Conservation (phyloP, 1,140 invertebrate genomes). For the Elysia chlorotica region DNA sequence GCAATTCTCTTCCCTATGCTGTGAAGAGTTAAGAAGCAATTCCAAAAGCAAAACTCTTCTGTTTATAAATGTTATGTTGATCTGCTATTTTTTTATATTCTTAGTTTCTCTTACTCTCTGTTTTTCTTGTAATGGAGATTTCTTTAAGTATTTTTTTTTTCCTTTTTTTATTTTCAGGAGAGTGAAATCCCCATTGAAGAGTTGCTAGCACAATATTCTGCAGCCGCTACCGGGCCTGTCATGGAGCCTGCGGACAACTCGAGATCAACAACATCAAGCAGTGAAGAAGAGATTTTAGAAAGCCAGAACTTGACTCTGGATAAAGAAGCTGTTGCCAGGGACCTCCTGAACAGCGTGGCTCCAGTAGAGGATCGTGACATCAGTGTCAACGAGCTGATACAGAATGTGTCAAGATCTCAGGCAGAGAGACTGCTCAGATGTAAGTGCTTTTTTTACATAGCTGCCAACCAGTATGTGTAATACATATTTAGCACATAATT, state of each 20-base stretch:
- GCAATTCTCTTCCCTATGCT: too few species aligned
- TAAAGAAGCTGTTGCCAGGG: constrained; percentile 62
- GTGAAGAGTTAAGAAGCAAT: too few species aligned
- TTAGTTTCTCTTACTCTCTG: too few species aligned
- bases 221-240: constrained; percentile 62
- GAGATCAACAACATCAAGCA: constrained; percentile 53
- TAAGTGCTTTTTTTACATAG: constrained; percentile 43
- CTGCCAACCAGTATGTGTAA: too few species aligned
- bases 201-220: constrained; percentile 84
- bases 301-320: constrained; percentile 65
- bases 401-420: constrained; percentile 54
- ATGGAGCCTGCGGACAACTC: constrained; percentile 63
- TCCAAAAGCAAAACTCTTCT: too few species aligned
- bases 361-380: constrained; percentile 56
- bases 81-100: too few species aligned
- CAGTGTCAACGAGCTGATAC: constrained; percentile 57
- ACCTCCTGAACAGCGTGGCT: constrained; percentile 52
- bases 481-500: too few species aligned
- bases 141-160: too few species aligned
- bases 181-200: constrained; percentile 92
- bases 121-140: too few species aligned
- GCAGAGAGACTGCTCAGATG: constrained; percentile 64
- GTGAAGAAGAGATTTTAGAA: constrained; percentile 66
- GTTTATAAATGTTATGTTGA: too few species aligned
- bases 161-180: constrained; percentile 58